A percentile compares a stretch with the other conserved stretches of the same genome.
phyloP scores from a whole-genome alignment of 2,797 vertebrate genomes.

The Karalla daura region DNA sequence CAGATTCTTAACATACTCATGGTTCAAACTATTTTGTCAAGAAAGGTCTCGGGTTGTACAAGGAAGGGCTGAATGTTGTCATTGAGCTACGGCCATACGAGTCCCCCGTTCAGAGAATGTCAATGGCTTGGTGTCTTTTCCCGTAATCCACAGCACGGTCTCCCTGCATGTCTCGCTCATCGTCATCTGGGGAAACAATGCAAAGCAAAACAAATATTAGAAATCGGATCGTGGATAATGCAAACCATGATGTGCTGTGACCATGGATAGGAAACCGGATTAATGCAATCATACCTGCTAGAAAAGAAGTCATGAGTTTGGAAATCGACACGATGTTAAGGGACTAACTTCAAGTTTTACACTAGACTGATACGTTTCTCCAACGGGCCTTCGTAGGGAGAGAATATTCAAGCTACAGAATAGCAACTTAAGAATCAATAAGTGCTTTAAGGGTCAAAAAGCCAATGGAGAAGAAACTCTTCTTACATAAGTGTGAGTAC shows the following conservation, averaged over 20 bases:
- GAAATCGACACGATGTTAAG: neutral
- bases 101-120: constrained; percentile 86
- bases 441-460: too few species aligned
- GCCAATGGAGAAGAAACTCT: neutral
- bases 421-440: too few species aligned
- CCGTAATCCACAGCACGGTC: constrained; percentile 90
- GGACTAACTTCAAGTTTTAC: constrained; percentile 1
- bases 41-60: constrained; percentile 37
- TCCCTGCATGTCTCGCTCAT: constrained; percentile 93
- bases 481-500: neutral
- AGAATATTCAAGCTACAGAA: too few species aligned
- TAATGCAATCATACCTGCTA: neutral
- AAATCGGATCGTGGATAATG: neutral
- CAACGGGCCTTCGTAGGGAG: too few species aligned
- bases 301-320: too few species aligned
- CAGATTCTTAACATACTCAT: constrained; percentile 44
- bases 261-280: neutral
- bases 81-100: constrained; percentile 27
- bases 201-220: constrained; percentile 31
- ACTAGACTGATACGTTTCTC: too few species aligned
- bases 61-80: constrained; percentile 45
- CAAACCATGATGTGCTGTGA: neutral
- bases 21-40: constrained; percentile 55
- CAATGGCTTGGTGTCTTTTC: constrained; percentile 89
- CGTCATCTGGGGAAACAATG: constrained; percentile 89